phyloP scores from a whole-genome alignment of 2,888 invertebrate genomes.

The Miltochrista miniata region DNA sequence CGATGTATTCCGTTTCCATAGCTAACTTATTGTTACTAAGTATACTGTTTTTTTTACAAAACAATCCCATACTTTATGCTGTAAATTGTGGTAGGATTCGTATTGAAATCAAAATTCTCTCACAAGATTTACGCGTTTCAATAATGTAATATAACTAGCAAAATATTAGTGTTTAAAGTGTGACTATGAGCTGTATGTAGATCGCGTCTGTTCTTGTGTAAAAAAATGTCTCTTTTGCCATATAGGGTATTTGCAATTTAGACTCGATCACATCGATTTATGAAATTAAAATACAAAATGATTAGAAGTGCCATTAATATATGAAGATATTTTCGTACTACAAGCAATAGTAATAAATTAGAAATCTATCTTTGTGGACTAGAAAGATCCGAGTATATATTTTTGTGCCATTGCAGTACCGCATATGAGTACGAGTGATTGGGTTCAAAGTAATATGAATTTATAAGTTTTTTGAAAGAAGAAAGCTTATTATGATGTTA shows the following conservation, averaged over 20 bases:
- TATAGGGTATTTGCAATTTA: slow-evolving; percentile 32
- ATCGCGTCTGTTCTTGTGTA: slow-evolving; percentile 20
- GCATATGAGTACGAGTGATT: slow-evolving; percentile 5
- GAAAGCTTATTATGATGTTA: no score
- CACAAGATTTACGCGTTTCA: slow-evolving; percentile 38
- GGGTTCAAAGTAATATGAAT: slow-evolving; percentile 6
- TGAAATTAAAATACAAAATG: slow-evolving; percentile 44
- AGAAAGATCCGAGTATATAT: slow-evolving; percentile 37
- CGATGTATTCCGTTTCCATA: slow-evolving; percentile 4
- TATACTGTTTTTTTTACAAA: slow-evolving; percentile 1
- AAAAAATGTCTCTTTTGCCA: slow-evolving; percentile 26
- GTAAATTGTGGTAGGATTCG: no score
- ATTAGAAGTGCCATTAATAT: slow-evolving; percentile 73
- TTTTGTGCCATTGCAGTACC: slow-evolving; percentile 43
- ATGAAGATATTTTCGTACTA: slow-evolving; percentile 74
- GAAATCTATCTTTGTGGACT: slow-evolving; percentile 30
- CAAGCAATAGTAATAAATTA: slow-evolving; percentile 56
- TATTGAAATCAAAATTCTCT: slow-evolving; percentile 5
- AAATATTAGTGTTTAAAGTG: slow-evolving; percentile 27
- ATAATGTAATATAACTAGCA: slow-evolving; percentile 33
- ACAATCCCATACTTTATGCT: slow-evolving; percentile 10
- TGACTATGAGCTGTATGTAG: slow-evolving; percentile 22
- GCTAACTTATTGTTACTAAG: slow-evolving; percentile 3
- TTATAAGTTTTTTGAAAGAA: neutral
- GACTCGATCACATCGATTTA: slow-evolving; percentile 27